Evolutionary conservation across 1,140 invertebrate genomes (phyloP), one percentile per base, ranked within the genome.

Genomic region (Vollenhovia emeryi): DNA sequence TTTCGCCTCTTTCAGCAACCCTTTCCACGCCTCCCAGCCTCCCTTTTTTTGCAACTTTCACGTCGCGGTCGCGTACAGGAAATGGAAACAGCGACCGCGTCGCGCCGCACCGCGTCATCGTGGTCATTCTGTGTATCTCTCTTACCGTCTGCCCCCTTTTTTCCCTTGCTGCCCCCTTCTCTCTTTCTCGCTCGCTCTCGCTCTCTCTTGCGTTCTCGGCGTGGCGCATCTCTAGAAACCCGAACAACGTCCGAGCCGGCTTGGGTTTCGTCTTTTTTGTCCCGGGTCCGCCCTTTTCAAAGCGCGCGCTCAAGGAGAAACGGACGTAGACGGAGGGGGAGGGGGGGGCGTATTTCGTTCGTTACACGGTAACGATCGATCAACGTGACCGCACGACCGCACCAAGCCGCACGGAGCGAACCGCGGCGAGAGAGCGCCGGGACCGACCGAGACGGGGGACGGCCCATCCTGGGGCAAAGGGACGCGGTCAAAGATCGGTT

Each of bases 341-440:
- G 21, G 48, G 52, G 87, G 50, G 79, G 79, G 79, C 87, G 88
- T 90, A 87, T 90, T 90, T 90, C 88, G 88, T 90, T 90, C 88
- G 88, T 90, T 90, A 90, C 88, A 89, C 88, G 88, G 88, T 89
- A 89, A 89, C 88, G 88, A 90, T 90, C 88, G 88, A 90, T 90
- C 88, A 90, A 90, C 88, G 88, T 90, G 88, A 90, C 88, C 88
- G 87, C 88, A 89, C 88, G 87, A 89, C 87, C 87, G 87, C 88
- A 89, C 87, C 73, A 75, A 76, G 40, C 87, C 87, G 87, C 88
- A 89, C 87, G 73, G 86, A 87, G 50, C 86, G 69, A 75, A 60
- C 62, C 69, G 80, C 24, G 62, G 79, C 40, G 60, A 66, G 80
- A 50, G 75, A 80, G 55, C 24, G 15, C 33, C 48, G 86, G 45